A percentile compares a stretch with the other conserved stretches of the same genome.
phyloP scores from a whole-genome alignment of 2,888 invertebrate genomes.

The Parelbella ahira region DNA sequence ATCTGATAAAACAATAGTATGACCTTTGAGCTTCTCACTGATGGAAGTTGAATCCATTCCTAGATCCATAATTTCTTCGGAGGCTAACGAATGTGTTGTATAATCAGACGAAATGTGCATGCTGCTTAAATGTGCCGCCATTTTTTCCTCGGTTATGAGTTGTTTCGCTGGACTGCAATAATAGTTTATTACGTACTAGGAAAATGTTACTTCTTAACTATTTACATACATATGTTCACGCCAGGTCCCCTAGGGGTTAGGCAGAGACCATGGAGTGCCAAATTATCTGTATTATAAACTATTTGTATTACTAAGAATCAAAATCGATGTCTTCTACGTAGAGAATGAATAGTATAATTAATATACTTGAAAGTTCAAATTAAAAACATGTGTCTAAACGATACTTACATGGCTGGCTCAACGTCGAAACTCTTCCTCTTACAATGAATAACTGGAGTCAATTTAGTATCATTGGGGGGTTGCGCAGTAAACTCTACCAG shows the following conservation, averaged over 20 bases:
- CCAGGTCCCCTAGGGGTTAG: no score
- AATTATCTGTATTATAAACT: no score
- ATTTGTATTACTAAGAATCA: no score
- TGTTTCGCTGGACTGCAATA: constrained; percentile 86
- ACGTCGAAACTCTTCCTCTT: constrained; percentile 69
- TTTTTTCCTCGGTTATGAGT: constrained; percentile 90
- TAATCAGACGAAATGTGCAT: constrained; percentile 84
- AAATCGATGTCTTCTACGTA: no score
- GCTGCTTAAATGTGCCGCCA: constrained; percentile 88
- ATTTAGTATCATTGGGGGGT: constrained; percentile 43
- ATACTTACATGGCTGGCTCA: constrained; percentile 75
- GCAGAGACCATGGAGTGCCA: no score
- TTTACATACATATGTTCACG: no score
- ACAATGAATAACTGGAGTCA: constrained; percentile 52
- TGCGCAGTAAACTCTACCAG: constrained; percentile 72
- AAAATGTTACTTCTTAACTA: no score
- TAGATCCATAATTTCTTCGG: constrained; percentile 56
- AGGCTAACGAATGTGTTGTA: constrained; percentile 47
- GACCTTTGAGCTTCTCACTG: constrained; percentile 65
- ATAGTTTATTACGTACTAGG: no score
- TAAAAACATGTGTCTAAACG: no score
- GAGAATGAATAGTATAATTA: no score
- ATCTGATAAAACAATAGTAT: constrained; percentile 83
- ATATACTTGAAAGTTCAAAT: no score
- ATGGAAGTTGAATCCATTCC: constrained; percentile 45